Conservation (phyloP, 2,797 vertebrate genomes). For the Hydrolagus colliei region DNA sequence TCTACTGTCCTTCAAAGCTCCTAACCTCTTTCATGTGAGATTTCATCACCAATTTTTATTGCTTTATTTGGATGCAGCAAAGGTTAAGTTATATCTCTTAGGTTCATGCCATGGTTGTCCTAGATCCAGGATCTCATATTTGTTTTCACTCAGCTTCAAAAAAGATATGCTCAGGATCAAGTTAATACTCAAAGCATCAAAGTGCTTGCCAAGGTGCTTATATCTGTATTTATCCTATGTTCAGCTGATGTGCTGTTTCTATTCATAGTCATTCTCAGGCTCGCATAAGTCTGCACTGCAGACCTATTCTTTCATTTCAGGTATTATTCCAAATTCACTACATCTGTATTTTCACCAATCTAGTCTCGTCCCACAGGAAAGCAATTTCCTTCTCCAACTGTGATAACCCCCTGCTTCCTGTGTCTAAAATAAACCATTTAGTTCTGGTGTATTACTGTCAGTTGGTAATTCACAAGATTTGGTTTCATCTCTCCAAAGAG, state of each 20-base stretch:
- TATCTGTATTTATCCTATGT: background rate
- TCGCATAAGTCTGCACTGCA: background rate
- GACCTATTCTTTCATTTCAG: slow-evolving; percentile 2
- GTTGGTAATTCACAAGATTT: background rate
- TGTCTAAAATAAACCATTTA: background rate
- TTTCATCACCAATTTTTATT: background rate
- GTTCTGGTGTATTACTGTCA: background rate
- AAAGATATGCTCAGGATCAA: background rate
- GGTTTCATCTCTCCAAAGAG: background rate
- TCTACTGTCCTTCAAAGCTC: background rate
- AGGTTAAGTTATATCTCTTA: background rate
- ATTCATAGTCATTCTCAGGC: background rate
- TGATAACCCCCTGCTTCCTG: background rate
- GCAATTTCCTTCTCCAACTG: slow-evolving; percentile 5
- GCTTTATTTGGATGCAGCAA: background rate
- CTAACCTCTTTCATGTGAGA: background rate
- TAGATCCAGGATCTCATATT: background rate
- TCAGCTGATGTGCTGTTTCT: background rate
- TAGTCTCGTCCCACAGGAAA: slow-evolving; percentile 3
- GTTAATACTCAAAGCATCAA: background rate
- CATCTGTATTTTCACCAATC: background rate
- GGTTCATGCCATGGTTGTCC: background rate
- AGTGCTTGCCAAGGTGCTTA: background rate
- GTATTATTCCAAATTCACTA: background rate
- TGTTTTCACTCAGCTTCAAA: background rate